These are phyloP conservation scores for Trinorchestia longiramus DNA, from an alignment of 1,140 invertebrate genomes.

Conservation along the genomic window DNA sequence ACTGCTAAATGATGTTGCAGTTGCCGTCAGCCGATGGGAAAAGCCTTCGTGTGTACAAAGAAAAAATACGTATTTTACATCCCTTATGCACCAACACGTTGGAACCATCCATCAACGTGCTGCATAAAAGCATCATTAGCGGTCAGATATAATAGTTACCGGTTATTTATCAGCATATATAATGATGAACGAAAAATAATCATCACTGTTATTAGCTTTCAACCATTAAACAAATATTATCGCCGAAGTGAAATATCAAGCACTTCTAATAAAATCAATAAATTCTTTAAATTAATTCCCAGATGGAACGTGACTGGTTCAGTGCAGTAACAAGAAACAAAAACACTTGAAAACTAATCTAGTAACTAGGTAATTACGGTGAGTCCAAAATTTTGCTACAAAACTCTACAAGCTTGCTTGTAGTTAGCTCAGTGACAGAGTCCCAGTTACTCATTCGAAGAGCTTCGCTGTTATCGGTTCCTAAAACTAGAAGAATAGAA, in stretches of 20 bases:
- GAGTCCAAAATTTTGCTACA: background rate
- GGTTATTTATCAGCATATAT: too few relatives aligned
- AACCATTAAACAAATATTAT: background rate
- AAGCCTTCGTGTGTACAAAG: too few relatives aligned
- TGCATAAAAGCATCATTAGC: background rate
- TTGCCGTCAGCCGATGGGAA: too few relatives aligned
- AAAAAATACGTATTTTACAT: background rate
- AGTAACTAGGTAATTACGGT: background rate
- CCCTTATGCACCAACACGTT: background rate
- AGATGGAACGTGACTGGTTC: background rate
- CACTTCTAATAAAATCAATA: background rate
- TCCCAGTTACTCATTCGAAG: background rate
- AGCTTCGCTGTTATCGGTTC: background rate
- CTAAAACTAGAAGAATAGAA: background rate
- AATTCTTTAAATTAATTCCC: background rate
- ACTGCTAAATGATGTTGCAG: too few relatives aligned
- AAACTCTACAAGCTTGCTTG: background rate
- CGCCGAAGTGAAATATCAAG: background rate
- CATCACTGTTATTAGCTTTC: background rate
- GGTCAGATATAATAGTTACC: too few relatives aligned
- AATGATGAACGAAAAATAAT: background rate
- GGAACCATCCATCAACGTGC: background rate
- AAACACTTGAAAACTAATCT: background rate
- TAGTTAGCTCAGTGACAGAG: background rate
- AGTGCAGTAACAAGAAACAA: constrained; percentile 1